Evolutionary conservation across 2,888 invertebrate genomes (phyloP).

Genomic region (Dasysyrphus tricinctus): DNA sequence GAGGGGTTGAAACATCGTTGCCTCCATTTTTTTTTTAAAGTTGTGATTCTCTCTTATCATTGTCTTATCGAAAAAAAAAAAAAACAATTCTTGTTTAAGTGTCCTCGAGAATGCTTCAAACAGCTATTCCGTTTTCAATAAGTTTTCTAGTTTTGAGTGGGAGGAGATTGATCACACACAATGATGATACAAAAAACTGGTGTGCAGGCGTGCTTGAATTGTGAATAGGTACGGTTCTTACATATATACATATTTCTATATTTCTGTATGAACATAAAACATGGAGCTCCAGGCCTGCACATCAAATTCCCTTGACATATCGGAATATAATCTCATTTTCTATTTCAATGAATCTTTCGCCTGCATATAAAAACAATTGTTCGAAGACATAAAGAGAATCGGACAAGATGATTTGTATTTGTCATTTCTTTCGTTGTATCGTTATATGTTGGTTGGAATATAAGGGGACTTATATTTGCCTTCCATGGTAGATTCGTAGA

Average conservation of each 20-base stretch:
- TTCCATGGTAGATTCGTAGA: not conserved
- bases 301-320: slow-evolving; percentile 23
- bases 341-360: slow-evolving; percentile 15
- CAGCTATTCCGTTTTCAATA: not conserved
- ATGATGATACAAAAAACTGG: not conserved
- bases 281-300: not conserved
- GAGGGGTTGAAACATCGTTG: not conserved
- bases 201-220: not conserved
- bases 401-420: slow-evolving; percentile 21
- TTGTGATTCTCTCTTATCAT: not conserved
- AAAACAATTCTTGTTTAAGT: not conserved
- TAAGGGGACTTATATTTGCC: not conserved
- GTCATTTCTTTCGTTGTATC: not conserved
- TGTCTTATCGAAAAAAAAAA: not conserved
- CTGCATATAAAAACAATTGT: slow-evolving; percentile 25
- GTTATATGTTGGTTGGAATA: too few relatives aligned
- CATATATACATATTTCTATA: not conserved
- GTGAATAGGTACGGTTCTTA: not conserved
- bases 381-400: slow-evolving; percentile 10
- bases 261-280: not conserved
- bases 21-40: not conserved
- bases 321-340: slow-evolving; percentile 15
- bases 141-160: not conserved
- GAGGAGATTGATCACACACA: slow-evolving; percentile 16
- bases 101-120: not conserved